Percentiles rank a stretch among this genome's conserved stretches.
phyloP scores from a whole-genome alignment of 2,888 invertebrate species.

The Hemithea aestivaria region DNA sequence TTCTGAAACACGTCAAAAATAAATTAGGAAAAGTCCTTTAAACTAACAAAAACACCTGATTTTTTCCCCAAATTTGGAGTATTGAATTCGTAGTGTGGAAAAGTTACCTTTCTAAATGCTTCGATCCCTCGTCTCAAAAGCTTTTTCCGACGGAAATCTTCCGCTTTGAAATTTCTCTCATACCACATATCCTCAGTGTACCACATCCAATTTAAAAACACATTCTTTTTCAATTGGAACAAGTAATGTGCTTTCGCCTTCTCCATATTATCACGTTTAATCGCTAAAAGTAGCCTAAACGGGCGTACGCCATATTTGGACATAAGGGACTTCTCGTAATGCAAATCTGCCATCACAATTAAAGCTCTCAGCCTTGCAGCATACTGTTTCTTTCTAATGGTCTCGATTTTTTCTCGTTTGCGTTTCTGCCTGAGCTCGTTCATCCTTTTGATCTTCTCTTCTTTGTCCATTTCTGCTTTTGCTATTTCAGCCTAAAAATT shows the following conservation, averaged over 20 bases:
- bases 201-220: conserved; percentile 75
- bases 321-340: conserved; percentile 64
- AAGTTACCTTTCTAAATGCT: conserved; percentile 68
- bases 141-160: conserved; percentile 72
- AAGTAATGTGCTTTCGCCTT: conserved; percentile 69
- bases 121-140: conserved; percentile 64
- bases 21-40: no score
- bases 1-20: conserved; percentile 48
- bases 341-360: conserved; percentile 72
- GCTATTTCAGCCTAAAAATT: conserved; percentile 61
- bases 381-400: conserved; percentile 78
- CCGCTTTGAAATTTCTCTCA: conserved; percentile 77
- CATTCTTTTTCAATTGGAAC: conserved; percentile 67
- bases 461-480: conserved; percentile 79
- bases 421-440: conserved; percentile 81
- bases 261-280: conserved; percentile 56
- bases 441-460: conserved; percentile 78
- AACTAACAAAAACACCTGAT: no score
- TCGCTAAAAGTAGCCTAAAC: conserved; percentile 49
- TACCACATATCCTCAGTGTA: conserved; percentile 69
- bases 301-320: conserved; percentile 60
- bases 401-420: conserved; percentile 80
- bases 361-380: conserved; percentile 64
- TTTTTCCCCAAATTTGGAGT: no score
- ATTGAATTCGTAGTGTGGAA: no score